phyloP scores from a whole-genome alignment of 2,888 invertebrate genomes.

The Cerastis leucographa region DNA sequence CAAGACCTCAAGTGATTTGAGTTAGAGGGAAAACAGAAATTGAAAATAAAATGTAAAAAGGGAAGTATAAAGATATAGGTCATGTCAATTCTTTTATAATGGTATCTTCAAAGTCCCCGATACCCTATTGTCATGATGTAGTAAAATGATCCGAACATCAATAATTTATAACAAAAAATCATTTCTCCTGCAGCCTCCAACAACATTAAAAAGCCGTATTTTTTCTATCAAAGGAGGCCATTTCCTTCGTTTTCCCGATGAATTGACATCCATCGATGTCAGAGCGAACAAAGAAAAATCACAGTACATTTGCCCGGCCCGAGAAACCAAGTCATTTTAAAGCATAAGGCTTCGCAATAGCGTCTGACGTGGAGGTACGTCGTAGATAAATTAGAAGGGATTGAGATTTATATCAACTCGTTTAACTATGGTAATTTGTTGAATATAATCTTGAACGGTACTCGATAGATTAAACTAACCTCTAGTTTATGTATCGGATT shows the following conservation, averaged over 20 bases:
- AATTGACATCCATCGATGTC: conserved; percentile 83
- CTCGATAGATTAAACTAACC: conserved; percentile 41
- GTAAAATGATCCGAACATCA: conserved; percentile 64
- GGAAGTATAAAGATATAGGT: conserved; percentile 14
- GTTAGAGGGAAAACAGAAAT: conserved; percentile 2
- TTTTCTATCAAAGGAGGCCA: conserved; percentile 76
- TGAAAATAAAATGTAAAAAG: conserved; percentile 15
- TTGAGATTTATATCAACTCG: conserved; percentile 57
- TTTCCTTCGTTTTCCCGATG: conserved; percentile 79
- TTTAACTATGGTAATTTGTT: conserved; percentile 57
- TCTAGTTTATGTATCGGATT: conserved; percentile 32
- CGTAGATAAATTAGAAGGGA: conserved; percentile 58
- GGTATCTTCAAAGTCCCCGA: conserved; percentile 38
- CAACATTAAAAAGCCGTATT: conserved; percentile 75
- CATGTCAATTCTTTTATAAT: conserved; percentile 29
- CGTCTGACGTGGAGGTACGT: conserved; percentile 46
- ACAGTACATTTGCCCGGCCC: conserved; percentile 73
- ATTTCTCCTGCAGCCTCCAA: conserved; percentile 60
- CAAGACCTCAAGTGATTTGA: neutral
- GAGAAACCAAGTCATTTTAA: conserved; percentile 71
- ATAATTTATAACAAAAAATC: conserved; percentile 68
- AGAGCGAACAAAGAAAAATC: conserved; percentile 78
- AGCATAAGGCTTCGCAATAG: conserved; percentile 63
- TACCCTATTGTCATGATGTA: conserved; percentile 58
- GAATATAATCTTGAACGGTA: conserved; percentile 47